Evolutionary conservation across 2,113 vertebrate genomes (phyloP), one percentile per base, ranked within the genome.

Genomic region (Ramphastos sulfuratus): DNA sequence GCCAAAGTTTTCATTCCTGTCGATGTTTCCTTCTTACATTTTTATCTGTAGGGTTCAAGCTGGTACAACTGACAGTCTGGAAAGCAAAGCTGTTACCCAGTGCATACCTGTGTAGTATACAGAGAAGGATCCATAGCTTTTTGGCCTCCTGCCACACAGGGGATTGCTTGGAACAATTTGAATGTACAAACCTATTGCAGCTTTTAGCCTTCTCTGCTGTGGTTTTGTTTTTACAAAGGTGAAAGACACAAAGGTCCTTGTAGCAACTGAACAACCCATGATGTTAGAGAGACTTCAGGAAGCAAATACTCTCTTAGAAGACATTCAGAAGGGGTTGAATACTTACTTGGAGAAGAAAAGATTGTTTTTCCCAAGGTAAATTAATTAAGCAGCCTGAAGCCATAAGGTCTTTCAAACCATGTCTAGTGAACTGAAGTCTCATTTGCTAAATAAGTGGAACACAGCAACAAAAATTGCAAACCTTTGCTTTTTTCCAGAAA

Each of bases 271-370:
- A 39, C 98, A 98, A 87, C 97, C 97, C 30, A 98, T 96, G 92
- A 99, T 99, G 98, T 94, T 98, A 66, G 97, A 98, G 46, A 98
- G 97, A 79, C 98, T 99, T 87, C 97, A 98, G 55, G 98, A 98
- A 97, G 98, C 99, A 87, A 99, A 98, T 84, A 1, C 61, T 48
- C 97, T 98, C 67, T 96, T 99, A 90, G 98, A 98, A 84, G 98
- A 98, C 19, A 98, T 99, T 94, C 98, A 98, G 28, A 98, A 96
- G 70, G 98, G 98, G 15, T 97, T 99, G 52, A 99, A 99, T 96
- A 97, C 96, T 56, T 99, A 99, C 93, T 94, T 99, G 94, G 99
- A 99, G 91, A 98, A 98, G 88, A 99, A 98, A 95, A 98, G 98
- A 78, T 96, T 98, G 2, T 98, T 97, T 97, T 98, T 98, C 74